These are phyloP conservation scores for Luperina testacea DNA, from an alignment of 2,888 invertebrate species.

Conservation along the genomic window DNA sequence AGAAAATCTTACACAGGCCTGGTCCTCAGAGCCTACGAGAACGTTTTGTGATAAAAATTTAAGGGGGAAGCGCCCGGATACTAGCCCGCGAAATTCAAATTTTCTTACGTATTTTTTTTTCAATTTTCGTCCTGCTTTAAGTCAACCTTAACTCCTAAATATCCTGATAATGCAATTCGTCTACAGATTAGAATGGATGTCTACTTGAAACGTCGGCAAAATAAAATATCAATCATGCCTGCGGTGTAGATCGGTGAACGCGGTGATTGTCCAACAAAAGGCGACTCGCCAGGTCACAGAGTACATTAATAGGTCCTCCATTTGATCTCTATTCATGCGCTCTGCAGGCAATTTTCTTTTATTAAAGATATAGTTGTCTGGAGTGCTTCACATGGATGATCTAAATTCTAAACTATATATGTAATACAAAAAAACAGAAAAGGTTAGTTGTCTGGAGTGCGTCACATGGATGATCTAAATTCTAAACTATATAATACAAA, in stretches of 20 bases:
- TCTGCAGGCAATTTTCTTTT: conserved; percentile 1
- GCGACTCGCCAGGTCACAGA: too few species aligned
- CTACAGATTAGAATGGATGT: neutral
- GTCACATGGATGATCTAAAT: too few species aligned
- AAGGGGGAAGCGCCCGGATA: too few species aligned
- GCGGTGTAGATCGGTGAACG: neutral
- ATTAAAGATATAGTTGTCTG: neutral
- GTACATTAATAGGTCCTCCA: too few species aligned
- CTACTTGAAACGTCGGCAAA: neutral
- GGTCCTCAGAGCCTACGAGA: neutral
- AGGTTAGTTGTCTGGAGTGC: too few species aligned
- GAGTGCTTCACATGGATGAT: neutral
- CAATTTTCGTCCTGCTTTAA: neutral
- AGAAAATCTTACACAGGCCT: neutral
- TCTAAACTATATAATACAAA: too few species aligned
- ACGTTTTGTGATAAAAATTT: neutral
- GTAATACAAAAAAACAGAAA: too few species aligned
- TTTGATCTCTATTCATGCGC: conserved; percentile 2
- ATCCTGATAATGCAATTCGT: neutral
- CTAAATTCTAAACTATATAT: too few species aligned
- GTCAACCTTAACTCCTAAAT: neutral
- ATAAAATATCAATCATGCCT: too few species aligned
- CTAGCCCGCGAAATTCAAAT: neutral
- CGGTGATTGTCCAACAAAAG: conserved; percentile 9
- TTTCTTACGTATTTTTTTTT: neutral